A percentile compares a stretch with the other conserved stretches of the same genome.
Evolutionary conservation across 2,888 invertebrate species (phyloP).

Genomic region (Eilema sororculum): DNA sequence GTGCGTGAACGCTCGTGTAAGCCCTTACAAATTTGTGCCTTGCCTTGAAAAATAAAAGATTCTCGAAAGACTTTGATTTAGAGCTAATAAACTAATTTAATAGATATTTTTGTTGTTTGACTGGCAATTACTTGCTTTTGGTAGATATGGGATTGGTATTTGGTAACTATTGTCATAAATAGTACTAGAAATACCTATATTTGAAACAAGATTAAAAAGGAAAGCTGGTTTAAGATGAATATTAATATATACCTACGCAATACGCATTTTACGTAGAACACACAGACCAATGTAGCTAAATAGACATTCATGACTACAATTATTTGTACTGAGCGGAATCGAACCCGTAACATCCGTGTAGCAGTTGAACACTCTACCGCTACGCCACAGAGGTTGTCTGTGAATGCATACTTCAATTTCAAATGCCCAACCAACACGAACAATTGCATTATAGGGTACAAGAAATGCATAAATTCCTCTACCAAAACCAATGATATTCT

Average conservation of each 20-base stretch:
- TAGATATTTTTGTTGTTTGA: constrained; percentile 16
- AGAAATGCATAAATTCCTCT: constrained; percentile 27
- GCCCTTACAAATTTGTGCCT: constrained; percentile 76
- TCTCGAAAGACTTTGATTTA: constrained; percentile 30
- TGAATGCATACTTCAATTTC: background rate
- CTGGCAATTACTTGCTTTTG: background rate
- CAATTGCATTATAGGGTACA: constrained; percentile 7
- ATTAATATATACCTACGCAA: too few relatives aligned
- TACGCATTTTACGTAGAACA: too few relatives aligned
- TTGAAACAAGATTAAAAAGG: background rate
- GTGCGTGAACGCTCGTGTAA: constrained; percentile 68
- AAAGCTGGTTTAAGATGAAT: too few relatives aligned
- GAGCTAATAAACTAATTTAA: constrained; percentile 35
- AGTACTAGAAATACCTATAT: background rate
- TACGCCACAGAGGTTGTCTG: background rate
- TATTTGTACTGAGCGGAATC: too few relatives aligned
- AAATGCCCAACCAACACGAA: background rate
- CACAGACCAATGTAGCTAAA: too few relatives aligned
- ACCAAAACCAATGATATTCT: constrained; percentile 31
- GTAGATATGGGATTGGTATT: background rate
- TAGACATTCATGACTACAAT: too few relatives aligned
- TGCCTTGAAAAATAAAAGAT: constrained; percentile 63
- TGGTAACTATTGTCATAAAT: too few relatives aligned
- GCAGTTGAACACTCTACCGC: too few relatives aligned
- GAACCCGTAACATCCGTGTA: too few relatives aligned